Evolutionary conservation across 1,140 invertebrate species (phyloP), one percentile per base, ranked within the genome.

Genomic region (Drosophila orosa): DNA sequence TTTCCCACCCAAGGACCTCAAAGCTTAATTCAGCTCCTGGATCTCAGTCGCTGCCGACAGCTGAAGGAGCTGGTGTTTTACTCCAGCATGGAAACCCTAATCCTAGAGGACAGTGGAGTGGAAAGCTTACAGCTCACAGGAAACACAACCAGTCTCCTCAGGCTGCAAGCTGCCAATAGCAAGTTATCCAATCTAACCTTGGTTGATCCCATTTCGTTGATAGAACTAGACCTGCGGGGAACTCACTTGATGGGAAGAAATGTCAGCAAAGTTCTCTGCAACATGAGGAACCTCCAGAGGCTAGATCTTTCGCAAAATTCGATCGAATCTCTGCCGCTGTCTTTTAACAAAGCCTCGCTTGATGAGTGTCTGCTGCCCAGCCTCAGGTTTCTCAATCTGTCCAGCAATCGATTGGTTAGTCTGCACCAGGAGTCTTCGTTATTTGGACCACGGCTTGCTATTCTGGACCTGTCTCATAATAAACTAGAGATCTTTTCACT

Each of bases 91-190:
- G 58, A 37, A n/a, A 61, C 31, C n/a, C 3, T 61, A 1, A 19
- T 37, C 5, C 13, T 61, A 31, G 58, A 61, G 25, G n/a, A 61
- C 3, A 52, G 45, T 52, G 58, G 45, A 37, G 12, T 50, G 1
- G 24, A 61, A 10, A 25, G 31, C 2, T 54, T 61, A n/a, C 19
- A 52, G 47, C 0, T 52, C 13, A 2, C 24, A 15, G 31, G 12
- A 17, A 61, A 25, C 8, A 24, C 25, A 37, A 24, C 25, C 27
- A 37, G 31, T 12, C 31, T 54, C 3, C 4, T 13, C 13, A 52
- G 22, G n/a, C 8, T 61, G 31, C 31, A 37, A 5, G 58, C 58
- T 10, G 22, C 45, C 6, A 13, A 35, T n/a, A 25, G 58, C 29
- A 52, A 52, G n/a, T 9, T 61, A 13, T 15, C 24, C 13, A 1